Evolutionary conservation across 2,888 invertebrate genomes (phyloP).

Genomic region (Latrodectus hesperus): DNA sequence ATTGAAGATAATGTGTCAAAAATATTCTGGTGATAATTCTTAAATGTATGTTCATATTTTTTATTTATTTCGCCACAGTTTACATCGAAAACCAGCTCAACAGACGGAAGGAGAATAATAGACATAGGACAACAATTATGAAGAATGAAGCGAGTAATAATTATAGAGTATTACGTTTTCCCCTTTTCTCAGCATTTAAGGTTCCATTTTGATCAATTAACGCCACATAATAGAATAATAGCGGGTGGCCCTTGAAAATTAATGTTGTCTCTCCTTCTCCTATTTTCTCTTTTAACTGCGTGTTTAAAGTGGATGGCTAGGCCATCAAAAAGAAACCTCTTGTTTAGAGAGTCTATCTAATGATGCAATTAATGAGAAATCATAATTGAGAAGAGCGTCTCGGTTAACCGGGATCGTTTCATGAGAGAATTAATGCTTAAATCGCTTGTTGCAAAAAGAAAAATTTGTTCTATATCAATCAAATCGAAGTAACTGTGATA

Average conservation of each 20-base stretch:
- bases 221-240: slow-evolving; percentile 65
- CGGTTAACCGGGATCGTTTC: slow-evolving; percentile 54
- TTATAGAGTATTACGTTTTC: slow-evolving; percentile 60
- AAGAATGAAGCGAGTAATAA: slow-evolving; percentile 42
- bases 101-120: slow-evolving; percentile 37
- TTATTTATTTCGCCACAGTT: not conserved
- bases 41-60: not conserved
- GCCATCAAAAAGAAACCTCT: slow-evolving; percentile 33
- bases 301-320: slow-evolving; percentile 28
- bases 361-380: slow-evolving; percentile 63
- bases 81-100: not conserved
- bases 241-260: slow-evolving; percentile 55
- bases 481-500: no score
- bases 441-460: no score
- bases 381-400: slow-evolving; percentile 55
- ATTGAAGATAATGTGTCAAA: no score
- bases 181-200: slow-evolving; percentile 55
- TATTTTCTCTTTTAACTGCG: slow-evolving; percentile 41
- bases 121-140: slow-evolving; percentile 35
- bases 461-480: no score
- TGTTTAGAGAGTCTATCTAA: slow-evolving; percentile 50
- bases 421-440: no score
- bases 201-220: slow-evolving; percentile 64
- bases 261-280: slow-evolving; percentile 44
- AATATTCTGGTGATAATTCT: not conserved